Evolutionary conservation across 2,888 invertebrate genomes (phyloP).

Genomic region (Drosophila paucipuncta): DNA sequence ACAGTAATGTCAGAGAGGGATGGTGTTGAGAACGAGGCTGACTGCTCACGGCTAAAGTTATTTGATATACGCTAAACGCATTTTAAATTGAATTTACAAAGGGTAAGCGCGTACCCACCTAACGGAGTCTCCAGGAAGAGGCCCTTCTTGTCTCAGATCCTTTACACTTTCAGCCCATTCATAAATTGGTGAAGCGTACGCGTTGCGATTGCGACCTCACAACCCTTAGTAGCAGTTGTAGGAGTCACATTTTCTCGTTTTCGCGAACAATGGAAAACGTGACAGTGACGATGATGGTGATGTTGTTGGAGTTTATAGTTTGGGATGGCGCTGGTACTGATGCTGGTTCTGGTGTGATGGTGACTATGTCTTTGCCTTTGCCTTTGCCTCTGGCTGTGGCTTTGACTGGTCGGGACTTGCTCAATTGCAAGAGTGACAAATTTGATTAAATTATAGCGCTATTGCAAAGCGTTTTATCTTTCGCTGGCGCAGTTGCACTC

Average conservation of each 20-base stretch:
- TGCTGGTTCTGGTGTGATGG: neutral
- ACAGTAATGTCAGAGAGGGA: constrained; percentile 20
- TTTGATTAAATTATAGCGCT: constrained; percentile 81
- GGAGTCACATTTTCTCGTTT: constrained; percentile 17
- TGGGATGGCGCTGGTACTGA: no score
- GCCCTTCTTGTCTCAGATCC: neutral
- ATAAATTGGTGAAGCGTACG: constrained; percentile 58
- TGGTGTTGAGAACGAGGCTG: constrained; percentile 21
- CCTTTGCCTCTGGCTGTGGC: neutral
- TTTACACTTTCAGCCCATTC: constrained; percentile 54
- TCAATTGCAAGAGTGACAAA: constrained; percentile 81
- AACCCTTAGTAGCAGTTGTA: neutral
- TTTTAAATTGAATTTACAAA: constrained; percentile 73
- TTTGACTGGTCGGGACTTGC: constrained; percentile 41
- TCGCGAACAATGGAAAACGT: constrained; percentile 15
- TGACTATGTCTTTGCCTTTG: neutral
- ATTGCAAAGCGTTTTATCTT: constrained; percentile 80
- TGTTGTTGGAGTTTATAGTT: neutral
- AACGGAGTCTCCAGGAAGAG: no score
- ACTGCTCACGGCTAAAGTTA: constrained; percentile 33
- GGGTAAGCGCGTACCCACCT: constrained; percentile 36
- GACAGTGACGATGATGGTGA: constrained; percentile 5
- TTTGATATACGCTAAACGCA: constrained; percentile 67
- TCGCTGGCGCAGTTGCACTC: constrained; percentile 66
- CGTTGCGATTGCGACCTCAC: constrained; percentile 16